Evolutionary conservation across 2,888 invertebrate species (phyloP), one percentile per base, ranked within the genome.

Genomic region (Tetragonisca angustula): DNA sequence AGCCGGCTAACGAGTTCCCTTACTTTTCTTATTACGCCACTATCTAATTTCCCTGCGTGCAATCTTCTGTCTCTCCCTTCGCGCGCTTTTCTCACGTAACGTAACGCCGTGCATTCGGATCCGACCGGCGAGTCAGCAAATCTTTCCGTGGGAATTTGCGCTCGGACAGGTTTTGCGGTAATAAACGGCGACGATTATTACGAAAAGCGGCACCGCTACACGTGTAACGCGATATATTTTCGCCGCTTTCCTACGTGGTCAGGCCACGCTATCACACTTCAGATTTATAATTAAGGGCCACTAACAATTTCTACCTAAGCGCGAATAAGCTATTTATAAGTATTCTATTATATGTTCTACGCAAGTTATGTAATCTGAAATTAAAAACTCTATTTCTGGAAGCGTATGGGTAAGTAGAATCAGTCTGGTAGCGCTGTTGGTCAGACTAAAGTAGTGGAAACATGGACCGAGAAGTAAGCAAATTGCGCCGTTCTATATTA

Each of bases 31-130:
- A 71, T 84, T 81, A 61, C 27, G n/a, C 59, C 36, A 21, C 69
- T 74, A 72, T 84, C 82, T 82, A 84, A 84, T 84, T 84, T 78
- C 74, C 54, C 74, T 64, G 74, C 67, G 75, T 73, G 61, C 73
- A 59, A 74, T 78, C 70, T 74, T 62, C 81, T 43, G 43, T 43
- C 43, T 27, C 15, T 24, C 61, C 75, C 61, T 5, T n/a, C 11
- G 4, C 36, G 50, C 68, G 68, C 72, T 72, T 78, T 69, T 74
- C 68, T 78, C 78, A 78, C 74, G 78, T 74, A 62, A 74, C 62
- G 64, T 75, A 56, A 70, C 62, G 50, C 43, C 65, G n/a, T 73
- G 69, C 69, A 71, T 81, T 84, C 56, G 50, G 73, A 81, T 81
- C 73, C n/a, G 27, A 0, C 9, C 62, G 27, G 13, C 65, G 65